Evolutionary conservation across 30 jellyfish, hydroid and myxozoan species (phyloP).

Genomic region (Rhopilema esculentum): DNA sequence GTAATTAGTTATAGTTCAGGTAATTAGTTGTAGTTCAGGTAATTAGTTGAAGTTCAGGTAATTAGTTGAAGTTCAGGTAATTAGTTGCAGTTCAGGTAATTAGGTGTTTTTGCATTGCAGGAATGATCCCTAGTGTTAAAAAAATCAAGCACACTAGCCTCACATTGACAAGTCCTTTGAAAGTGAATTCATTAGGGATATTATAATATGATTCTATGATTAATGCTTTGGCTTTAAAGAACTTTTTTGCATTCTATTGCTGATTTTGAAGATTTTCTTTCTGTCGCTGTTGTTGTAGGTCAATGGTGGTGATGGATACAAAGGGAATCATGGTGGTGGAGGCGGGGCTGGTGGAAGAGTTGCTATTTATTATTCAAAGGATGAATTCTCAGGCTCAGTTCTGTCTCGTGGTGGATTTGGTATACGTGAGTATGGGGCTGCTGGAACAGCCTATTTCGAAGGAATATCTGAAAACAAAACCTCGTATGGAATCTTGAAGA

Average conservation of each 20-base stretch:
- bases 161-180: too few species aligned
- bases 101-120: background rate
- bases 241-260: background rate
- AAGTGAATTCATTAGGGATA: too few species aligned
- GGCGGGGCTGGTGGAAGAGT: conserved; percentile 82
- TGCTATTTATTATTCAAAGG: conserved; percentile 37
- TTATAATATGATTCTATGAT: too few species aligned
- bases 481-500: conserved; percentile 30
- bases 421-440: conserved; percentile 57
- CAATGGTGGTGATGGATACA: conserved; percentile 61
- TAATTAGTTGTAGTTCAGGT: too few species aligned
- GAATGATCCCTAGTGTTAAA: too few species aligned
- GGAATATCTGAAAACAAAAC: conserved; percentile 11
- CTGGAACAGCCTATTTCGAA: conserved; percentile 55
- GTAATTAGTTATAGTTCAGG: too few species aligned
- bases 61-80: conserved; percentile 48
- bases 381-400: conserved; percentile 42
- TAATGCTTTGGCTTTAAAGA: background rate
- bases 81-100: background rate
- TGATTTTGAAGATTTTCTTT: background rate
- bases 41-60: too few species aligned
- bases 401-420: conserved; percentile 66
- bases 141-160: too few species aligned
- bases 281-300: too few species aligned
- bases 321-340: conserved; percentile 64